Base-by-base conservation (phyloP, 2,888 invertebrate species). In the Rhagonycha fulva region DNA sequence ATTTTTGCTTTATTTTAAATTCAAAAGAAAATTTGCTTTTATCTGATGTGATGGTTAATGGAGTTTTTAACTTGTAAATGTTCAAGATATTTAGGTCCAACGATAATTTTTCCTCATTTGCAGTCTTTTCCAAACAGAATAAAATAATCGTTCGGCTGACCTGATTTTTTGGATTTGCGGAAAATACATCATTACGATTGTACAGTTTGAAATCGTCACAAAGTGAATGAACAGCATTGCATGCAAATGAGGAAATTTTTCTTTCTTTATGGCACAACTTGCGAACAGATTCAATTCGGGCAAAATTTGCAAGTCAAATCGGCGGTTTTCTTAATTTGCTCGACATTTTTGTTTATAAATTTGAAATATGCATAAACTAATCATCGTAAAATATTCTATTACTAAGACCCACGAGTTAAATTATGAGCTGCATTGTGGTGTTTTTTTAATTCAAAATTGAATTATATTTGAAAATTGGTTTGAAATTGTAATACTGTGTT, bases 161-260 rank as follows among this genome's bases (percentile, higher is more conserved):
- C 47, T 47, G 47, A n/a, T 47, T 47, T 47, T 47, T 47, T 12
- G n/a, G 47, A 47, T 47, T n/a, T 47, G 63, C 63, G 63, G 19
- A 19, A 23, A 67, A 72, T 60, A 61, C 19, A n/a, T 47, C 66
- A 30, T 60, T 47, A 47, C 47, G 47, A n/a, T 47, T 47, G 47
- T 47, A n/a, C 47, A 47, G n/a, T 47, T 47, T 63, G 60, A n/a
- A 66, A 70, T 74, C 47, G 70, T 66, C 66, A 66, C 66, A 74
- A 70, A 66, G 66, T 70, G 66, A 32, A 70, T 63, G 63, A 70
- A 66, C 66, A 63, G 28, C 62, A 68, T 63, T 60, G 70, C 73
- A 73, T 73, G 62, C 69, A 73, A 73, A 73, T 73, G 73, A 69
- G 69, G 47, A 14, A 14, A 69, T 63, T 74, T 74, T 70, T 66